Evolutionary conservation across 64 coral and sea anemone genomes (phyloP).

Genomic region (Montipora capricornis): DNA sequence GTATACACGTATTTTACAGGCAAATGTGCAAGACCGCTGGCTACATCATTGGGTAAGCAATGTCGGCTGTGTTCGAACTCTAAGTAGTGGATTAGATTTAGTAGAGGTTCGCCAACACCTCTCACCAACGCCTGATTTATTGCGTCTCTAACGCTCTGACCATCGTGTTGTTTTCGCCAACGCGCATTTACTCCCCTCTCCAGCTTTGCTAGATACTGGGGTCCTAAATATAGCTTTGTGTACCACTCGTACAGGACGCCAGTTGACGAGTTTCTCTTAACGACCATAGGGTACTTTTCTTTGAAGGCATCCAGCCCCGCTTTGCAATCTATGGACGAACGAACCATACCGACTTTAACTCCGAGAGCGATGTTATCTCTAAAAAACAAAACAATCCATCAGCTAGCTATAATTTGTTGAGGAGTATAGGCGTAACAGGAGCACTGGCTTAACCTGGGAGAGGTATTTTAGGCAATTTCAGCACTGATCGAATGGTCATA

Average conservation of each 20-base stretch:
- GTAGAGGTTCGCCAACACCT: constrained; percentile 45
- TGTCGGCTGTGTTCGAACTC: constrained; percentile 70
- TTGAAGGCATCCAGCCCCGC: constrained; percentile 72
- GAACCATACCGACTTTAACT: constrained; percentile 74
- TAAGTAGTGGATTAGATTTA: constrained; percentile 42
- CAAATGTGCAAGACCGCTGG: constrained; percentile 87
- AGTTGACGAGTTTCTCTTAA: constrained; percentile 13
- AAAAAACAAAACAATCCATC: background rate
- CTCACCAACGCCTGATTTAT: constrained; percentile 31
- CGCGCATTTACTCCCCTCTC: constrained; percentile 18
- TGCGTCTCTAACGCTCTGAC: constrained; percentile 19
- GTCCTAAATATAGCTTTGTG: constrained; percentile 13
- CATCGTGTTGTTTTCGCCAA: constrained; percentile 15
- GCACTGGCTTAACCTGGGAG: too few species aligned
- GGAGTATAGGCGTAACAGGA: too few species aligned
- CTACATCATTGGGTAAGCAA: constrained; percentile 78
- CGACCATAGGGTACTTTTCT: constrained; percentile 46
- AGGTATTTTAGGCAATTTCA: too few species aligned
- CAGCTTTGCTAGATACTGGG: constrained; percentile 3
- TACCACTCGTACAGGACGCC: constrained; percentile 65
- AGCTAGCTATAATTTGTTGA: background rate
- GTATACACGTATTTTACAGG: constrained; percentile 90
- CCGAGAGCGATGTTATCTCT: constrained; percentile 78
- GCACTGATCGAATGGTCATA: too few species aligned
- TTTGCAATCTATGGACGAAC: constrained; percentile 63